Evolutionary conservation across 2,888 invertebrate genomes (phyloP).

Genomic region (Apotomis capreana): DNA sequence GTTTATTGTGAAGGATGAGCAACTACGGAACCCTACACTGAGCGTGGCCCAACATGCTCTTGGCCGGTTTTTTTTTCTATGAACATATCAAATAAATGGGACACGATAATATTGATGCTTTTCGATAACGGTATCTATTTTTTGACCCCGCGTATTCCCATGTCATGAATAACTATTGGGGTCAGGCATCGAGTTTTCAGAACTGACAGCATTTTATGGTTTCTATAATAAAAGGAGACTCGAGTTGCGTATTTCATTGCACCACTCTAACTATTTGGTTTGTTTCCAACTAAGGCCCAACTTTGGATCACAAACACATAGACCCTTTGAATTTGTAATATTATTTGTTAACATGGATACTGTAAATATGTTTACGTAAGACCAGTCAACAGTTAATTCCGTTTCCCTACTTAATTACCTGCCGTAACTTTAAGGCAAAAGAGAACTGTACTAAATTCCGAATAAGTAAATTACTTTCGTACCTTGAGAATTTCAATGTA

Average conservation of each 20-base stretch:
- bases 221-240: not conserved
- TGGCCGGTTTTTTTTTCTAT: not conserved
- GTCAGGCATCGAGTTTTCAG: slow-evolving; percentile 1
- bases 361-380: slow-evolving; percentile 15
- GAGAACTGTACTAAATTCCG: slow-evolving; percentile 7
- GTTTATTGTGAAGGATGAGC: no score
- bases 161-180: slow-evolving; percentile 19
- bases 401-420: not conserved
- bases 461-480: slow-evolving; percentile 1
- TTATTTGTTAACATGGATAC: not conserved
- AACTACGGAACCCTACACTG: no score
- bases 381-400: not conserved
- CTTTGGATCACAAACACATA: no score
- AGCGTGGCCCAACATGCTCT: no score
- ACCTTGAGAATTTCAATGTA: slow-evolving; percentile 12
- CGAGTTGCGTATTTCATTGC: not conserved
- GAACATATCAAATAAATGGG: not conserved
- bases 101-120: not conserved
- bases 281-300: no score
- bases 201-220: not conserved
- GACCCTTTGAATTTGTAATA: no score
- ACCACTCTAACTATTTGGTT: not conserved
- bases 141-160: not conserved
- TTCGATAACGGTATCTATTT: not conserved
- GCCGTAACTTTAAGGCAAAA: slow-evolving; percentile 8